Conservation (phyloP, 2,888 invertebrate genomes). For the Nemoura dubitans region DNA sequence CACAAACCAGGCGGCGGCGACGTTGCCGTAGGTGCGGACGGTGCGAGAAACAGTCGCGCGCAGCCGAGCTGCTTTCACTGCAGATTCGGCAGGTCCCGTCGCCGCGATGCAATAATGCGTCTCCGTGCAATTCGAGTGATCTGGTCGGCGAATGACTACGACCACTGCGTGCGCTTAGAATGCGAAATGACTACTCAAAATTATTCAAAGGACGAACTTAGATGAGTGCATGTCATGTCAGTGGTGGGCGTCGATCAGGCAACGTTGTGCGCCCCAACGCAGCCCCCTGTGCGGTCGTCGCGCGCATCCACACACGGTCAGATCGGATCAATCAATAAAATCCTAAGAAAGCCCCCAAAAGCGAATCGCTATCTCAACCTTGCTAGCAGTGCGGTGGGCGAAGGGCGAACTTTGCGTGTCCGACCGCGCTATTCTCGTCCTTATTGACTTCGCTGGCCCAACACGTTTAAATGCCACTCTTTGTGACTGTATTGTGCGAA, state of each 20-base stretch:
- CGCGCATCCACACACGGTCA: conserved; percentile 39
- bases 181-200: too few relatives aligned
- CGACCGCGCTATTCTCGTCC: background rate
- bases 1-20: background rate
- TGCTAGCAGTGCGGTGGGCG: conserved; percentile 15
- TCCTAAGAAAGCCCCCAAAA: conserved; percentile 42
- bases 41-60: conserved; percentile 4
- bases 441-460: background rate
- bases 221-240: background rate
- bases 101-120: background rate
- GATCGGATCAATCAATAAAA: conserved; percentile 48
- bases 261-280: conserved; percentile 43
- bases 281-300: conserved; percentile 14
- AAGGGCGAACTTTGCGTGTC: conserved; percentile 24
- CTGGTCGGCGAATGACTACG: too few relatives aligned
- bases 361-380: conserved; percentile 44
- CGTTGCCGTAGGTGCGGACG: conserved; percentile 8
- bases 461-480: background rate
- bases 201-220: too few relatives aligned
- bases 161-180: too few relatives aligned
- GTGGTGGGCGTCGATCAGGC: conserved; percentile 30
- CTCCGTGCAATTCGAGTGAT: too few relatives aligned
- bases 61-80: background rate
- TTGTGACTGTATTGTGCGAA: background rate
- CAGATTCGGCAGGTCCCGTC: background rate